Conservation (phyloP, 2,797 vertebrate species). For the Masticophis lateralis region DNA sequence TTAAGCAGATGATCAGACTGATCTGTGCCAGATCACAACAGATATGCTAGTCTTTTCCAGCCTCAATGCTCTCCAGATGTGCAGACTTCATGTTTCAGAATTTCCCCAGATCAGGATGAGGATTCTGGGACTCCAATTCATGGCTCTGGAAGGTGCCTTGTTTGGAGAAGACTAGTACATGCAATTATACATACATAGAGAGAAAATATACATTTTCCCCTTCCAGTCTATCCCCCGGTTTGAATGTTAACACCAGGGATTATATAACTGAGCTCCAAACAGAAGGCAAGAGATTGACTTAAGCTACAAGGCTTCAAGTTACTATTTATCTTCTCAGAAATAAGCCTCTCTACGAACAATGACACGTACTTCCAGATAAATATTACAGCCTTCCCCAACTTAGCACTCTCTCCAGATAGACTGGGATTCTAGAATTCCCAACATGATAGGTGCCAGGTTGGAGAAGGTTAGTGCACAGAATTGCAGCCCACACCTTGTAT, state of each 20-base stretch:
- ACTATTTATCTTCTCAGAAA: neutral
- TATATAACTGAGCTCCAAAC: neutral
- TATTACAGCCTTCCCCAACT: neutral
- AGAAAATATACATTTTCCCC: neutral
- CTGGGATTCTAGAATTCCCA: neutral
- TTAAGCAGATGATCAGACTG: neutral
- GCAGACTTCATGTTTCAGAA: neutral
- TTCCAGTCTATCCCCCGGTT: neutral
- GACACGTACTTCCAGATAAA: neutral
- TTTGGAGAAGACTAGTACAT: neutral
- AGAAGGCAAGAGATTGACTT: neutral
- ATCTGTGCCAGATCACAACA: neutral
- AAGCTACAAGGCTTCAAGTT: neutral
- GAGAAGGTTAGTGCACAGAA: neutral
- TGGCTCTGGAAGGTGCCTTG: neutral
- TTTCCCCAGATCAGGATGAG: neutral
- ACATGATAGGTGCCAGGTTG: neutral
- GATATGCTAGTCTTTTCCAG: neutral
- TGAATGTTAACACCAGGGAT: neutral
- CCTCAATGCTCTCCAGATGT: neutral
- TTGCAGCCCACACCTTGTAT: neutral
- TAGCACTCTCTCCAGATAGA: neutral
- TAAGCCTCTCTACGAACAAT: neutral
- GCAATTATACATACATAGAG: neutral
- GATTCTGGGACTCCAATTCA: neutral